Percentiles rank a stretch among this genome's conserved stretches.
These are phyloP conservation scores for Pristionchus maxplancki DNA, from an alignment of 2,888 invertebrate species.

Conservation along the genomic window DNA sequence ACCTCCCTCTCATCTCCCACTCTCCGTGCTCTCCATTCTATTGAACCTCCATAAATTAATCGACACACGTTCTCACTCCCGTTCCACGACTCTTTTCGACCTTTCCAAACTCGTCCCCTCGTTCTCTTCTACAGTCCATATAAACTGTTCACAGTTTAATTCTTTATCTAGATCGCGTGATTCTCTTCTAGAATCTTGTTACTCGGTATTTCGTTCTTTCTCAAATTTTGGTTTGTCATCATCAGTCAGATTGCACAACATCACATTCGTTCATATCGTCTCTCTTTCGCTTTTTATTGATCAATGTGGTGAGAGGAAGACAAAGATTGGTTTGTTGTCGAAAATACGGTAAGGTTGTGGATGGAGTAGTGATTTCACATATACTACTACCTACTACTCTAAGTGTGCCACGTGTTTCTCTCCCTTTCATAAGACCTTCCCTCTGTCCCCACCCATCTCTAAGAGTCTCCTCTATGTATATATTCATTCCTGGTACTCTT, in stretches of 20 bases:
- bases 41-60: background rate
- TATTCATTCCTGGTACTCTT: too few relatives aligned
- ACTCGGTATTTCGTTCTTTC: background rate
- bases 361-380: background rate
- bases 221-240: background rate
- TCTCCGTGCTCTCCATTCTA: background rate
- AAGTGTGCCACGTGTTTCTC: too few relatives aligned
- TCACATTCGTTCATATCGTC: background rate
- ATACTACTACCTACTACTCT: background rate
- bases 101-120: background rate
- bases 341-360: constrained; percentile 15
- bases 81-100: background rate
- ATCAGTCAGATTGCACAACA: background rate
- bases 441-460: too few relatives aligned
- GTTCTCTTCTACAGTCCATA: background rate
- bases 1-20: background rate
- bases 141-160: background rate
- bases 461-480: too few relatives aligned
- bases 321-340: constrained; percentile 18
- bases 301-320: background rate
- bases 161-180: background rate
- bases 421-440: too few relatives aligned
- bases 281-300: background rate
- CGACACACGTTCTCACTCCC: background rate
- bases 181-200: background rate